Evolutionary conservation across 2,888 invertebrate species (phyloP).

Genomic region (Mesopsocus fuscifrons): DNA sequence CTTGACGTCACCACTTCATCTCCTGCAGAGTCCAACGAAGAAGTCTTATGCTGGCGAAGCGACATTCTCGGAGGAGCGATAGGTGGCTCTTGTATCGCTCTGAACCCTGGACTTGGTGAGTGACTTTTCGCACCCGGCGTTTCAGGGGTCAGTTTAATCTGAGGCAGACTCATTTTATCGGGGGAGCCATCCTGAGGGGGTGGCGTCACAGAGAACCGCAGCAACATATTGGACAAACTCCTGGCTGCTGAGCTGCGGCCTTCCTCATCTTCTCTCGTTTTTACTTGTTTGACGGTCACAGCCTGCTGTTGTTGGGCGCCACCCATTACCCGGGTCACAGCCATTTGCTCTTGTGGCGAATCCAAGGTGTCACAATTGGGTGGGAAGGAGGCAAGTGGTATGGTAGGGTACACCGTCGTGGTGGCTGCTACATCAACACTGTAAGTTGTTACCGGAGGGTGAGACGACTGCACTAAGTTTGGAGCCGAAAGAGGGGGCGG

Average conservation of each 20-base stretch:
- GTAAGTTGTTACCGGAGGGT: not conserved
- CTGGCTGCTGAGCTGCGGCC: slow-evolving; percentile 30
- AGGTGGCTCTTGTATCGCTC: not conserved
- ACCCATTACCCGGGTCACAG: slow-evolving; percentile 52
- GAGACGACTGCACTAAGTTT: too few species aligned
- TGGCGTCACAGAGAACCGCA: slow-evolving; percentile 25
- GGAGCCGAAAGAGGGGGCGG: too few species aligned
- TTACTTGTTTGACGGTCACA: slow-evolving; percentile 29
- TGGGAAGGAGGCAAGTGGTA: not conserved
- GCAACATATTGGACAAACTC: slow-evolving; percentile 33
- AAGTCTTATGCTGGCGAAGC: slow-evolving; percentile 8
- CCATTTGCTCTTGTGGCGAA: slow-evolving; percentile 33
- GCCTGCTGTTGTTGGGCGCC: slow-evolving; percentile 55
- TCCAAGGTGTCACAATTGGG: not conserved
- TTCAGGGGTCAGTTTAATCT: slow-evolving; percentile 5
- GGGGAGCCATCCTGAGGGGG: slow-evolving; percentile 19
- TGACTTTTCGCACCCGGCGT: slow-evolving; percentile 13
- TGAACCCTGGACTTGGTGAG: slow-evolving; percentile 13
- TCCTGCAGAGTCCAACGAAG: slow-evolving; percentile 11
- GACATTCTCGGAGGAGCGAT: too few species aligned
- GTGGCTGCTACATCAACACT: slow-evolving; percentile 7
- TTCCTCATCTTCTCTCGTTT: slow-evolving; percentile 33
- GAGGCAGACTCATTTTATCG: slow-evolving; percentile 17
- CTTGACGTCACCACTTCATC: slow-evolving; percentile 26
- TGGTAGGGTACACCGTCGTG: not conserved